These are phyloP conservation scores for Ammodytes marinus DNA, from an alignment of 2,113 vertebrate species.

Conservation along the genomic window DNA sequence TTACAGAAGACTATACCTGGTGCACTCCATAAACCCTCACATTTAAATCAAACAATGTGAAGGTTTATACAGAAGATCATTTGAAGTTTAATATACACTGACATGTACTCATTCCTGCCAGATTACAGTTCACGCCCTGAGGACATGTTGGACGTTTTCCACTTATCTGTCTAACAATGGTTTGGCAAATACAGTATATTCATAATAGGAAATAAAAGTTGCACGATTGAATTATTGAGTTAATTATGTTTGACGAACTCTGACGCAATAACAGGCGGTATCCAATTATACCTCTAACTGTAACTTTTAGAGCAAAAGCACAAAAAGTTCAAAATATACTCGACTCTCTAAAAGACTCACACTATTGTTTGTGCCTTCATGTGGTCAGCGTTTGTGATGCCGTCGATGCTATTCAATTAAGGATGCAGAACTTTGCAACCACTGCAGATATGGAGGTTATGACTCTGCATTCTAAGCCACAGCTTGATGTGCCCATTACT, in stretches of 20 bases:
- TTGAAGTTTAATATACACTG: neutral
- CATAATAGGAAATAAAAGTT: neutral
- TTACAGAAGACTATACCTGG: neutral
- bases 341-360: neutral
- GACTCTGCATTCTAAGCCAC: constrained; percentile 16
- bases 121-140: neutral
- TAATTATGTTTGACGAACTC: too few relatives aligned
- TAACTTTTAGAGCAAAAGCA: neutral
- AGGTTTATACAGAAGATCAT: neutral
- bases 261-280: too few relatives aligned
- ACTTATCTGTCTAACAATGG: neutral
- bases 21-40: neutral
- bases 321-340: too few relatives aligned
- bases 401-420: neutral
- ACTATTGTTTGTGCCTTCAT: neutral
- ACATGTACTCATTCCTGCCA: neutral
- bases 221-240: neutral
- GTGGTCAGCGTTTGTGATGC: neutral
- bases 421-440: neutral
- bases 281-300: neutral
- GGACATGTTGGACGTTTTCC: neutral
- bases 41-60: neutral
- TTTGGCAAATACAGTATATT: neutral
- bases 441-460: neutral
- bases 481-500: constrained; percentile 22